These are phyloP conservation scores for Festucalex cinctus DNA, from an alignment of 2,113 vertebrate species.

Conservation along the genomic window DNA sequence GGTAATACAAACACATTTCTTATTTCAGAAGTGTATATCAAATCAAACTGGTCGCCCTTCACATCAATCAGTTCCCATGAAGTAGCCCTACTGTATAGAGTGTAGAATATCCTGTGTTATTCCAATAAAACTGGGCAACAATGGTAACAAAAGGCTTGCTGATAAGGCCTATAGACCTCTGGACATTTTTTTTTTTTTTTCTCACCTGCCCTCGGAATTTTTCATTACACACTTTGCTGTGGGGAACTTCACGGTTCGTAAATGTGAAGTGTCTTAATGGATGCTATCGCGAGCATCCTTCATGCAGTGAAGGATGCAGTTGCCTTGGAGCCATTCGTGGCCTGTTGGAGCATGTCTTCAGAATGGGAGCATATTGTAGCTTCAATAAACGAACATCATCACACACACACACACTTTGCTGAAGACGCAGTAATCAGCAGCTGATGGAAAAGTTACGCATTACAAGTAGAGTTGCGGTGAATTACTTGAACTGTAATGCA, in stretches of 20 bases:
- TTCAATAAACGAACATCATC: constrained; percentile 21
- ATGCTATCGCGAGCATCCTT: constrained; percentile 20
- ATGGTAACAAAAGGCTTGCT: constrained; percentile 22
- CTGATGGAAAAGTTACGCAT: constrained; percentile 35
- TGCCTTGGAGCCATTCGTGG: constrained; percentile 37
- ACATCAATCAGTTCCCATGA: no score
- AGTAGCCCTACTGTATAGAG: background rate
- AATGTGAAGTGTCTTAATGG: constrained; percentile 47
- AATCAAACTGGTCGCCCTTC: no score
- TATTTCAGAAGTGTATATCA: no score
- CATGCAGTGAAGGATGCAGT: constrained; percentile 23
- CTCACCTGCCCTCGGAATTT: constrained; percentile 19
- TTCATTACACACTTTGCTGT: constrained; percentile 17
- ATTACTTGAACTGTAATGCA: constrained; percentile 54
- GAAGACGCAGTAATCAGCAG: constrained; percentile 24
- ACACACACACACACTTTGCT: constrained; percentile 6
- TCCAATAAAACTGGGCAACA: background rate
- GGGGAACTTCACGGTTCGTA: constrained; percentile 46
- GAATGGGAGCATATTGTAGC: constrained; percentile 17
- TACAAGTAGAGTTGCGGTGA: constrained; percentile 40
- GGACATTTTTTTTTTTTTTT: constrained; percentile 2
- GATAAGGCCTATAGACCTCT: constrained; percentile 12
- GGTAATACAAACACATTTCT: no score
- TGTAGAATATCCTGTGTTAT: background rate
- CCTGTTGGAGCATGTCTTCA: constrained; percentile 29